A percentile compares a stretch with the other conserved stretches of the same genome.
phyloP scores from a whole-genome alignment of 2,113 vertebrate species.

The Otocyon megalotis region DNA sequence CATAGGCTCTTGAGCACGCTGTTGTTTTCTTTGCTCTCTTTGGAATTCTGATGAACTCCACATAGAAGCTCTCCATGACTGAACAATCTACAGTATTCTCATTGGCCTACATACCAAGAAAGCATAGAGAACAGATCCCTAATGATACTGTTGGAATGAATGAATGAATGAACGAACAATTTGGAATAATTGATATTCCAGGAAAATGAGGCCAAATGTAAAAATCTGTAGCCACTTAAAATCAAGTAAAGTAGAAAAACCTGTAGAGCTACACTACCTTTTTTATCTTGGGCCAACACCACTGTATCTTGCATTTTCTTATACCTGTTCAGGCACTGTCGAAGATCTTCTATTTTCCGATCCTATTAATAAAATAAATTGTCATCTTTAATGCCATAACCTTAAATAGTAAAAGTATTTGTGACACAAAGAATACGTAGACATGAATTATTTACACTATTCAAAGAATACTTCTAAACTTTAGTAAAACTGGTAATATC shows the following conservation, averaged over 20 bases:
- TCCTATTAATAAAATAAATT: slow-evolving; percentile 88
- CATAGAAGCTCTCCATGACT: background rate
- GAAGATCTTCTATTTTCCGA: slow-evolving; percentile 97
- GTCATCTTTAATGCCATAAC: background rate
- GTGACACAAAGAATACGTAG: slow-evolving; percentile 53
- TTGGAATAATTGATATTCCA: background rate
- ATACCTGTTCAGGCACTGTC: slow-evolving; percentile 94
- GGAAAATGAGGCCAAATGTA: background rate
- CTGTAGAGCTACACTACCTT: slow-evolving; percentile 86
- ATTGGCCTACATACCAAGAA: background rate
- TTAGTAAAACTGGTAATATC: slow-evolving; percentile 61
- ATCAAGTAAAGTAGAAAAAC: background rate
- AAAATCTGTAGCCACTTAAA: slow-evolving; percentile 21
- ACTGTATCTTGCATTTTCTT: slow-evolving; percentile 97
- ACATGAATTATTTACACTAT: slow-evolving; percentile 45
- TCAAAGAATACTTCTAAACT: slow-evolving; percentile 57
- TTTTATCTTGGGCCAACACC: slow-evolving; percentile 92
- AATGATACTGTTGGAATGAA: background rate
- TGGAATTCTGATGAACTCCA: background rate
- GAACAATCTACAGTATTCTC: background rate
- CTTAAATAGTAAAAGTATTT: background rate
- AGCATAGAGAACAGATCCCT: background rate
- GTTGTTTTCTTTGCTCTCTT: background rate
- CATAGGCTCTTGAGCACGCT: background rate
- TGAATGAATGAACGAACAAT: background rate